phyloP scores from a whole-genome alignment of 2,888 invertebrate species.

The Leucoptera coffeella region DNA sequence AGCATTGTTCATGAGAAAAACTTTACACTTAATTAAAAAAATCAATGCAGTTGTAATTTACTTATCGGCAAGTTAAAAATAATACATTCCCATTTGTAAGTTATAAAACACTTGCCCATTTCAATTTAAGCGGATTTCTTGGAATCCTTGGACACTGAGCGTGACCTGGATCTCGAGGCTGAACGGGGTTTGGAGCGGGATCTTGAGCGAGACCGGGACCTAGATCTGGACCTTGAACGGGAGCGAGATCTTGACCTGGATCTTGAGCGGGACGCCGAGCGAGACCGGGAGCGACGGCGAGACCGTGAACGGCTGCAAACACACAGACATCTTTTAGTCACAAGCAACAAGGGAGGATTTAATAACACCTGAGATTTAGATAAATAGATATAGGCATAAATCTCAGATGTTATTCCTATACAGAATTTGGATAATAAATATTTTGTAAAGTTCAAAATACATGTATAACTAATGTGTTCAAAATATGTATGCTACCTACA shows the following conservation, averaged over 20 bases:
- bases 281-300: conserved; percentile 25
- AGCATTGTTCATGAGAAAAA: no score
- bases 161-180: conserved; percentile 40
- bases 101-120: no score
- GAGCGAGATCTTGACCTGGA: no score
- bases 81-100: no score
- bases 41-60: no score
- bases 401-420: not conserved
- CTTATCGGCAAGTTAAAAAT: no score
- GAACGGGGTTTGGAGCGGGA: conserved; percentile 44
- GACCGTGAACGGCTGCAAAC: conserved; percentile 56
- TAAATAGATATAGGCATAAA: not conserved
- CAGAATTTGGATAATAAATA: not conserved
- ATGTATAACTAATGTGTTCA: not conserved
- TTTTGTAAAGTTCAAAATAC: not conserved
- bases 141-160: conserved; percentile 43
- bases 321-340: conserved; percentile 5
- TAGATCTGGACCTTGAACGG: conserved; percentile 24
- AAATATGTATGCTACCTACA: not conserved
- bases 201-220: conserved; percentile 41
- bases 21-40: no score
- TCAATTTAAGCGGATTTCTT: conserved; percentile 33
- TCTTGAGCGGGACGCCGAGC: no score
- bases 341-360: not conserved
- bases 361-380: not conserved